Percentiles rank a stretch among this genome's conserved stretches.
These are phyloP conservation scores for Amphiprion ocellaris DNA, from an alignment of 2,113 vertebrate genomes.

Conservation along the genomic window DNA sequence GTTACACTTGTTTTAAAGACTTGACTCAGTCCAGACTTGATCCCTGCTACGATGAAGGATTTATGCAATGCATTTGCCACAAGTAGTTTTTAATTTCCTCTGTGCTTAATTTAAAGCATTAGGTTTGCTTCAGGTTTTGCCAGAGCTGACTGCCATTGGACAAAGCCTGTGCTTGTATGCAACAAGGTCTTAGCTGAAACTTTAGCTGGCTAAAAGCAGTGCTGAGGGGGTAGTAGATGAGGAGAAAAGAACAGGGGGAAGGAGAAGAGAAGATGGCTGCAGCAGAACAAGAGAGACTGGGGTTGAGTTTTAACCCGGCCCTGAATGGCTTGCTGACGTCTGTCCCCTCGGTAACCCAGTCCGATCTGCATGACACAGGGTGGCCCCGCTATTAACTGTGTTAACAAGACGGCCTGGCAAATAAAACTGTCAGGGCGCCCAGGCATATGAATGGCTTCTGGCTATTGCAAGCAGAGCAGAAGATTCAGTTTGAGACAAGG, in stretches of 20 bases:
- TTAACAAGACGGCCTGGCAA: slow-evolving; percentile 87
- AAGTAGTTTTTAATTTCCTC: slow-evolving; percentile 60
- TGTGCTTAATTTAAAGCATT: slow-evolving; percentile 24
- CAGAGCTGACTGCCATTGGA: slow-evolving; percentile 49
- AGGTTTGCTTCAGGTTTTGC: slow-evolving; percentile 44
- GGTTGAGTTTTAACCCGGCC: slow-evolving; percentile 76
- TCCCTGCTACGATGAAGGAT: slow-evolving; percentile 36
- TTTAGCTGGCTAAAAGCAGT: slow-evolving; percentile 52
- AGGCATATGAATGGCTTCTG: slow-evolving; percentile 81
- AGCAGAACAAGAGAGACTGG: slow-evolving; percentile 51
- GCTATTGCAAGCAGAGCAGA: slow-evolving; percentile 36
- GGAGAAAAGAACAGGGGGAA: slow-evolving; percentile 32
- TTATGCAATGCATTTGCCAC: slow-evolving; percentile 14
- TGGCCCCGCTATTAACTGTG: slow-evolving; percentile 81
- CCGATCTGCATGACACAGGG: slow-evolving; percentile 88
- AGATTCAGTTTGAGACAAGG: slow-evolving; percentile 64
- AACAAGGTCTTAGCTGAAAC: slow-evolving; percentile 56
- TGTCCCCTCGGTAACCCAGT: slow-evolving; percentile 86
- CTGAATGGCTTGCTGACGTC: slow-evolving; percentile 76
- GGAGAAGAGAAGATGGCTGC: slow-evolving; percentile 20
- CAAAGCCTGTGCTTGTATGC: slow-evolving; percentile 75
- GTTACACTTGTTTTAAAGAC: slow-evolving; percentile 48
- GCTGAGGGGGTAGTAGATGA: slow-evolving; percentile 26
- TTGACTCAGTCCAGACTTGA: slow-evolving; percentile 8
- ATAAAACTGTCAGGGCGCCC: slow-evolving; percentile 83